Conservation (phyloP, 2,888 invertebrate genomes). For the Hirtodrosophila histrioides region DNA sequence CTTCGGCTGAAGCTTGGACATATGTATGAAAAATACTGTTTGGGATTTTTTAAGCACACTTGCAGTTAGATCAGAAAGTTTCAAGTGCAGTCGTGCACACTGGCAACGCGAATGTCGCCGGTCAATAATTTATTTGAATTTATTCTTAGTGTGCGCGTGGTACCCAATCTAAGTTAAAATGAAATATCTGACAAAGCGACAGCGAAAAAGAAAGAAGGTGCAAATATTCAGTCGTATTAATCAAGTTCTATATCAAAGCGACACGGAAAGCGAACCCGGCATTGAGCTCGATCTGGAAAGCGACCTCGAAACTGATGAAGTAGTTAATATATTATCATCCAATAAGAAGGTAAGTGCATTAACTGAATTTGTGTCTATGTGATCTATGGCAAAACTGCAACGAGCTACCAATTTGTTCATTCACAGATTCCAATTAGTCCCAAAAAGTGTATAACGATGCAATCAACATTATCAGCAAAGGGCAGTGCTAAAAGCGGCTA, state of each 20-base stretch:
- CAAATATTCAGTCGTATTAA: constrained; percentile 18
- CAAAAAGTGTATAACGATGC: constrained; percentile 1
- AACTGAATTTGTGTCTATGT: too few species aligned
- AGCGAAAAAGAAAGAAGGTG: constrained; percentile 42
- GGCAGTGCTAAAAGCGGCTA: constrained; percentile 7
- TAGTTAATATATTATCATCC: not conserved
- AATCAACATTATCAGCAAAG: constrained; percentile 16
- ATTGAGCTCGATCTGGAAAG: constrained; percentile 7
- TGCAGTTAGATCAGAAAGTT: too few species aligned
- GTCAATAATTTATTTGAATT: constrained; percentile 11
- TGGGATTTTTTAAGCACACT: too few species aligned
- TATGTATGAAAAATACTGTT: too few species aligned
- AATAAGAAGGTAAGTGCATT: constrained; percentile 21
- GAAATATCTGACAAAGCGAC: constrained; percentile 49
- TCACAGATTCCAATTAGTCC: not conserved
- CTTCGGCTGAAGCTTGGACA: too few species aligned
- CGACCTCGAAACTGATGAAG: constrained; percentile 5
- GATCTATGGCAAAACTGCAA: too few species aligned
- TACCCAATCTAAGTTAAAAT: constrained; percentile 21
- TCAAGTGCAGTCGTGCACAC: too few species aligned
- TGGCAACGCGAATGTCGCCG: too few species aligned
- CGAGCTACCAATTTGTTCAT: not conserved
- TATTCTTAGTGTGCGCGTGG: not conserved
- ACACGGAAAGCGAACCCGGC: constrained; percentile 14
- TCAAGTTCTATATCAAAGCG: constrained; percentile 1